Conservation (phyloP, 37 sponge, comb jelly and placozoan species). For the Cliona cf. orientalis region DNA sequence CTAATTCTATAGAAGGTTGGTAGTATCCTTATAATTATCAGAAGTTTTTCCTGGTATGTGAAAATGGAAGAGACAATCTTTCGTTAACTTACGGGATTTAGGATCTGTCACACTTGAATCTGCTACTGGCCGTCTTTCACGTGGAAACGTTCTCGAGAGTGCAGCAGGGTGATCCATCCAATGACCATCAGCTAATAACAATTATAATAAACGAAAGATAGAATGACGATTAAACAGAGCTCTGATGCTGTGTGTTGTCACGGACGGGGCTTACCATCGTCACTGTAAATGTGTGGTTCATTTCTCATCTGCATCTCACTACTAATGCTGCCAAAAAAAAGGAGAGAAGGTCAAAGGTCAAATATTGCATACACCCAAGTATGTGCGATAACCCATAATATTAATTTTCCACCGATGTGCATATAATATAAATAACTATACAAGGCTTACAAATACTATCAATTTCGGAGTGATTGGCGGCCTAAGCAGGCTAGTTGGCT, state of each 20-base stretch:
- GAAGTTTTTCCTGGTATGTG: too few species aligned
- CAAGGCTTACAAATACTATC: too few species aligned
- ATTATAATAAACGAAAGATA: not conserved
- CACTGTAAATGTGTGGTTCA: slow-evolving; percentile 39
- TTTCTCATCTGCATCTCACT: slow-evolving; percentile 31
- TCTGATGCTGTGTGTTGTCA: too few species aligned
- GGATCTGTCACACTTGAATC: not conserved
- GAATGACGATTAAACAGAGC: not conserved
- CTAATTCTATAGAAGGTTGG: not conserved
- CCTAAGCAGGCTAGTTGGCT: too few species aligned
- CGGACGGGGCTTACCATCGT: slow-evolving; percentile 46
- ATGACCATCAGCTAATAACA: not conserved
- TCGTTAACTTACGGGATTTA: slow-evolving; percentile 49
- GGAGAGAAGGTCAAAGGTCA: not conserved
- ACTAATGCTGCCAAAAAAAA: slow-evolving; percentile 9
- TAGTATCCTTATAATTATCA: not conserved
- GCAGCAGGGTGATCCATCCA: slow-evolving; percentile 8
- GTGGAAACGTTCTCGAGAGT: slow-evolving; percentile 33
- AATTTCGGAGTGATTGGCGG: too few species aligned
- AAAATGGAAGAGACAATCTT: too few species aligned
- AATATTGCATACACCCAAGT: not conserved
- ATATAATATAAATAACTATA: too few species aligned
- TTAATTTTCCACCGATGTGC: too few species aligned
- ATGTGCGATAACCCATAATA: too few species aligned
- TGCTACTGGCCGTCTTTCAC: slow-evolving; percentile 10